Evolutionary conservation across 1,140 invertebrate species (phyloP).

Genomic region (Aphelinus atriplicis): DNA sequence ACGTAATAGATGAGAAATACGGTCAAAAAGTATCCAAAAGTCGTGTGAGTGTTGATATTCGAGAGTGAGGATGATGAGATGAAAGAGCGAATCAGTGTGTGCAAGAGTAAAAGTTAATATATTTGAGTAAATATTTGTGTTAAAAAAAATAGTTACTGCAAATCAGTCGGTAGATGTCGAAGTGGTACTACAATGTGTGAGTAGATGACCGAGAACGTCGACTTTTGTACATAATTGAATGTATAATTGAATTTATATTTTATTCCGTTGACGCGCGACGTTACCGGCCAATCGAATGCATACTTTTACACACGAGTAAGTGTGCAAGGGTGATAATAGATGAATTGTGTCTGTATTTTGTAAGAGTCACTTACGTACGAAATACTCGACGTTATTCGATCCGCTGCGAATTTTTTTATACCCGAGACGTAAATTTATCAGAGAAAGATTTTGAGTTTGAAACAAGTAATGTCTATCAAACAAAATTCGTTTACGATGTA

Average conservation of each 20-base stretch:
- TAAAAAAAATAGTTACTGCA: conserved; percentile 8
- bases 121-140: conserved; percentile 41
- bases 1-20: conserved; percentile 26
- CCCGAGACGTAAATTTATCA: conserved; percentile 15
- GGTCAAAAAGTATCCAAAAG: conserved; percentile 25
- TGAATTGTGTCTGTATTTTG: conserved; percentile 13
- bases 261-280: conserved; percentile 24
- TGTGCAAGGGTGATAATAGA: conserved; percentile 23
- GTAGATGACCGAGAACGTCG: conserved; percentile 26
- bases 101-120: conserved; percentile 34
- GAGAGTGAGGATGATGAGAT: conserved; percentile 22
- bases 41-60: conserved; percentile 6
- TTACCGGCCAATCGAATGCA: conserved; percentile 22
- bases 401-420: conserved; percentile 34
- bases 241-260: conserved; percentile 34
- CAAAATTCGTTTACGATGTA: too few relatives aligned
- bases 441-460: too few relatives aligned
- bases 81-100: conserved; percentile 9
- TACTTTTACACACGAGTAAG: background rate
- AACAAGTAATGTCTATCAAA: too few relatives aligned
- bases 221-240: conserved; percentile 36
- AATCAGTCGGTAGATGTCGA: background rate
- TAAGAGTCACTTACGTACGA: background rate
- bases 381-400: background rate
- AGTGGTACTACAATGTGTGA: background rate